Evolutionary conservation across 35 echinoderm and acorn worm genomes (phyloP).

Genomic region (Heliocidaris erythrogramma): DNA sequence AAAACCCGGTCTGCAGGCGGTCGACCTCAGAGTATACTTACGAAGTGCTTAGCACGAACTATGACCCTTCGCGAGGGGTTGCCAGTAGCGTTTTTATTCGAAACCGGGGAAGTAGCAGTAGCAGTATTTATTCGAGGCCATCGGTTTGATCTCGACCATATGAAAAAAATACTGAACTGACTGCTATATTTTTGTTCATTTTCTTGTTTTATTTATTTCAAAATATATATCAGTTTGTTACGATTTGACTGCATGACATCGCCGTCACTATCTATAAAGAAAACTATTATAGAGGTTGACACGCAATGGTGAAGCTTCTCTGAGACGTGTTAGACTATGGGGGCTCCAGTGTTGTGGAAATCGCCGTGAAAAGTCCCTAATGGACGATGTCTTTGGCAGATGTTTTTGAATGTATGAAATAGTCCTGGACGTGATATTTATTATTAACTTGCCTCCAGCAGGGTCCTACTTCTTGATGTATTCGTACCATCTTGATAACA

Average conservation of each 20-base stretch:
- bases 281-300: neutral
- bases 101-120: conserved; percentile 38
- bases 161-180: neutral
- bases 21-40: neutral
- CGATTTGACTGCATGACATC: neutral
- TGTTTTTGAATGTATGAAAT: neutral
- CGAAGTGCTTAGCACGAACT: conserved; percentile 37
- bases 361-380: neutral
- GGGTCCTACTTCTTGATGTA: neutral
- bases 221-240: neutral
- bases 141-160: neutral
- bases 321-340: neutral
- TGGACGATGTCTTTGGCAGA: neutral
- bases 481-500: neutral
- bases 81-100: conserved; percentile 48
- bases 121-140: conserved; percentile 32
- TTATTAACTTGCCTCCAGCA: neutral
- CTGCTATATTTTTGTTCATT: neutral
- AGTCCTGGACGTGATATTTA: neutral
- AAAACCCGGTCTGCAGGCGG: conserved; percentile 21
- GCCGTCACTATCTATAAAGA: neutral
- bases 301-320: too few species aligned
- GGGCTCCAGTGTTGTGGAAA: neutral
- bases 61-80: conserved; percentile 8
- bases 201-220: neutral